Evolutionary conservation across 2,797 vertebrate genomes (phyloP).

Genomic region (Atherinosoma microstoma): DNA sequence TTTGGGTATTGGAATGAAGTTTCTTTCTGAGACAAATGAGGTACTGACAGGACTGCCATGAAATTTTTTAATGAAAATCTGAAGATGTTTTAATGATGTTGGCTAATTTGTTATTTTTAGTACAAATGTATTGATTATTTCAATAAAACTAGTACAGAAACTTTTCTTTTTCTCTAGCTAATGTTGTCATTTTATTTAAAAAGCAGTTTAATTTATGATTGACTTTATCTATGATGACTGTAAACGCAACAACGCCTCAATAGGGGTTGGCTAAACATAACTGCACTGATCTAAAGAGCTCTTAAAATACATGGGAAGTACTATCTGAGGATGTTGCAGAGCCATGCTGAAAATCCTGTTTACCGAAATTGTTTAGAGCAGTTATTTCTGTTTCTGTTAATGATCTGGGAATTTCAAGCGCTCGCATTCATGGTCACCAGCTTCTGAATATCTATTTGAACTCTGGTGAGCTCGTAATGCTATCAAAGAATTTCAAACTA

Average conservation of each 20-base stretch:
- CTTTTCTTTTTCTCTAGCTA: neutral
- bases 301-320: neutral
- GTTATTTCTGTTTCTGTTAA: neutral
- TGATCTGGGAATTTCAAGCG: neutral
- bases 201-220: neutral
- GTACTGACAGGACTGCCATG: neutral
- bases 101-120: neutral
- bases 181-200: neutral
- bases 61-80: neutral
- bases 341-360: neutral
- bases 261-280: neutral
- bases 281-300: neutral
- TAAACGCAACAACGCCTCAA: neutral
- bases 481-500: neutral
- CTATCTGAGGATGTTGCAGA: neutral
- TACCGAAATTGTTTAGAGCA: neutral
- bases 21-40: slow-evolving; percentile 21
- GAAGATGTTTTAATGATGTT: slow-evolving; percentile 1
- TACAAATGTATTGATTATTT: neutral
- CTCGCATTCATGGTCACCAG: neutral
- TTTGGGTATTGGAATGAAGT: slow-evolving; percentile 32
- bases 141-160: neutral
- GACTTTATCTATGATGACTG: neutral
- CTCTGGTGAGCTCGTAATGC: neutral
- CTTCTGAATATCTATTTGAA: slow-evolving; percentile 15